These are phyloP conservation scores for Ginglymostoma cirratum DNA, from an alignment of 2,113 vertebrate species.

Conservation along the genomic window DNA sequence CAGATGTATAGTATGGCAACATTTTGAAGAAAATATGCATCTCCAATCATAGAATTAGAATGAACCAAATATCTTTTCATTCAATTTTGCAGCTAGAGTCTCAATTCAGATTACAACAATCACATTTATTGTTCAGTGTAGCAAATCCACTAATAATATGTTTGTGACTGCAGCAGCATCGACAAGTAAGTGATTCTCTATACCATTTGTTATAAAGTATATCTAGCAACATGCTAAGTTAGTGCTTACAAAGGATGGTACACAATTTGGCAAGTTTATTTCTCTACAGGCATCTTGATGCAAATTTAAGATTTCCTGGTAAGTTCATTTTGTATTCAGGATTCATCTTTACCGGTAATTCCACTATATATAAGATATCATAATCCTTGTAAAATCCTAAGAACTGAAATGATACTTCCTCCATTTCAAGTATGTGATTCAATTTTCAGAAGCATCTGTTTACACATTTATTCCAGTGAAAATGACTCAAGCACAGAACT, in stretches of 20 bases:
- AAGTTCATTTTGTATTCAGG: neutral
- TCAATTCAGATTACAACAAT: neutral
- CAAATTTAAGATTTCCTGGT: neutral
- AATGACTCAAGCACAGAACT: neutral
- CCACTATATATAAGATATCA: neutral
- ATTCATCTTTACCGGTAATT: neutral
- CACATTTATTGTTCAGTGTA: neutral
- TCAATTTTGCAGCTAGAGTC: neutral
- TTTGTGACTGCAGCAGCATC: neutral
- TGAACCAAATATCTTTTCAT: neutral
- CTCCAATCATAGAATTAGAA: neutral
- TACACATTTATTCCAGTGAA: neutral
- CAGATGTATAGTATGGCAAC: neutral
- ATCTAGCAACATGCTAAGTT: neutral
- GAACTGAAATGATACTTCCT: neutral
- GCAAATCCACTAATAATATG: neutral
- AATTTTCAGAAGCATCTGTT: neutral
- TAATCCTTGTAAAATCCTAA: neutral
- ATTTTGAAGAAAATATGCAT: neutral
- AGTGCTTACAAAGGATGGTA: neutral
- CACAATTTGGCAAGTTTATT: neutral
- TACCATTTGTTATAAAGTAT: neutral
- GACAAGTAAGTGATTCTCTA: neutral
- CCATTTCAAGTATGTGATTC: neutral
- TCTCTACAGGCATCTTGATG: neutral